These are phyloP conservation scores for Sarcophaga carnaria DNA, from an alignment of 2,888 invertebrate genomes.

Conservation along the genomic window DNA sequence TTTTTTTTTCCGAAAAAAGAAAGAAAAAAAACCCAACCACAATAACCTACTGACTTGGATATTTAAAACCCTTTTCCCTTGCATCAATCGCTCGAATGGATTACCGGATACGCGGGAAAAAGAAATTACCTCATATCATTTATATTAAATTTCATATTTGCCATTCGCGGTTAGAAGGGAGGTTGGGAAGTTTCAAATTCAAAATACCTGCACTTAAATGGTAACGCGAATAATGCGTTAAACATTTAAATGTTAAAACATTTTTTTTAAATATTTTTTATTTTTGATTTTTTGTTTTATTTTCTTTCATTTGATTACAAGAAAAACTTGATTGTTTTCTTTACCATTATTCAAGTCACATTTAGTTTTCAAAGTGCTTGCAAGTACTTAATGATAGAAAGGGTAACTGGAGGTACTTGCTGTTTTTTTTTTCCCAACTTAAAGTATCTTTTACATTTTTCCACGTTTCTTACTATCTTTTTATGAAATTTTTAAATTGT, in stretches of 20 bases:
- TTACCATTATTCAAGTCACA: too few relatives aligned
- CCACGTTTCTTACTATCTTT: constrained; percentile 49
- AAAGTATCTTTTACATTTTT: constrained; percentile 43
- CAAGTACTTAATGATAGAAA: too few relatives aligned
- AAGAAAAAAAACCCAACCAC: constrained; percentile 2
- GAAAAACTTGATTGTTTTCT: too few relatives aligned
- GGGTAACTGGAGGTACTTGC: not conserved
- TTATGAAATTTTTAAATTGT: constrained; percentile 35
- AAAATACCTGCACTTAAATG: not conserved
- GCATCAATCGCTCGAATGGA: not conserved
- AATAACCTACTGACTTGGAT: constrained; percentile 52
- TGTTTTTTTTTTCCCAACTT: constrained; percentile 15
- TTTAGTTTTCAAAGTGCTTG: too few relatives aligned
- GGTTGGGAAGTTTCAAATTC: constrained; percentile 12
- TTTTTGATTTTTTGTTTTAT: too few relatives aligned
- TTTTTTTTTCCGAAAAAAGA: not conserved
- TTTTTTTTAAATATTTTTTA: too few relatives aligned
- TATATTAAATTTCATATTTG: constrained; percentile 40
- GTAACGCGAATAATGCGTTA: too few relatives aligned
- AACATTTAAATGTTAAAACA: too few relatives aligned
- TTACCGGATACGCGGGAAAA: not conserved
- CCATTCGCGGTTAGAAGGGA: not conserved
- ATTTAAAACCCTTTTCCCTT: constrained; percentile 34
- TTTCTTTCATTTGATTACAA: too few relatives aligned
- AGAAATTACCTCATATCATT: constrained; percentile 23